phyloP scores from a whole-genome alignment of 2,113 vertebrate genomes.

The Delphinapterus leucas region DNA sequence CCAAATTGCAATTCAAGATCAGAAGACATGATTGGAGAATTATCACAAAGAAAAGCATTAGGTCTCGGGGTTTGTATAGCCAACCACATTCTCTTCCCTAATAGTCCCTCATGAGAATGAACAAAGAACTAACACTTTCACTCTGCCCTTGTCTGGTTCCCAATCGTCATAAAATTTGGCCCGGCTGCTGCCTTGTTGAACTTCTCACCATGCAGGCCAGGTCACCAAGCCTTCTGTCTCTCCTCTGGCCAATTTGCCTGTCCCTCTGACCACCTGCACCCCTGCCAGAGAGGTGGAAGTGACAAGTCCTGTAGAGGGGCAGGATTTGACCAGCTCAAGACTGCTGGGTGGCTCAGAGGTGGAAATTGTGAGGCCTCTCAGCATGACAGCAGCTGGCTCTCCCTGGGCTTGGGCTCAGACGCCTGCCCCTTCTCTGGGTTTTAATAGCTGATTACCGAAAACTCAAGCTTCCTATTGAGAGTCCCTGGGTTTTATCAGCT shows the following conservation, averaged over 20 bases:
- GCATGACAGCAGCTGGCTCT: not conserved
- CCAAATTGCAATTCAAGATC: not conserved
- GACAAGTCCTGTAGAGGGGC: accelerated
- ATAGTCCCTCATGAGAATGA: too few species aligned
- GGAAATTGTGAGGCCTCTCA: not conserved
- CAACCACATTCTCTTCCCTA: not conserved
- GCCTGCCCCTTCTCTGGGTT: not conserved
- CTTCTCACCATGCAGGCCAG: not conserved
- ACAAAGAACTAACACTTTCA: not conserved
- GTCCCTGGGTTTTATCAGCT: not conserved
- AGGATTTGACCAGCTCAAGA: not conserved
- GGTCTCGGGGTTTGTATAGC: not conserved
- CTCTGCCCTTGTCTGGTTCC: not conserved
- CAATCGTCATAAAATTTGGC: accelerated
- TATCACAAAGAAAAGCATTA: not conserved
- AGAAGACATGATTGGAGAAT: not conserved
- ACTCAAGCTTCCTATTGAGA: not conserved
- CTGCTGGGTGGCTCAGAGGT: not conserved
- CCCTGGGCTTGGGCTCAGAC: not conserved
- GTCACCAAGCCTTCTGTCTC: not conserved
- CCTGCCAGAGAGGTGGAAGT: not conserved
- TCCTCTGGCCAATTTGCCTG: not conserved
- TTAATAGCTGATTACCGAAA: not conserved
- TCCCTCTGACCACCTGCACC: not conserved
- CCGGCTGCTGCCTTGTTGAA: not conserved